Conservation (phyloP, 2,113 vertebrate genomes). For the Pipra filicauda region DNA sequence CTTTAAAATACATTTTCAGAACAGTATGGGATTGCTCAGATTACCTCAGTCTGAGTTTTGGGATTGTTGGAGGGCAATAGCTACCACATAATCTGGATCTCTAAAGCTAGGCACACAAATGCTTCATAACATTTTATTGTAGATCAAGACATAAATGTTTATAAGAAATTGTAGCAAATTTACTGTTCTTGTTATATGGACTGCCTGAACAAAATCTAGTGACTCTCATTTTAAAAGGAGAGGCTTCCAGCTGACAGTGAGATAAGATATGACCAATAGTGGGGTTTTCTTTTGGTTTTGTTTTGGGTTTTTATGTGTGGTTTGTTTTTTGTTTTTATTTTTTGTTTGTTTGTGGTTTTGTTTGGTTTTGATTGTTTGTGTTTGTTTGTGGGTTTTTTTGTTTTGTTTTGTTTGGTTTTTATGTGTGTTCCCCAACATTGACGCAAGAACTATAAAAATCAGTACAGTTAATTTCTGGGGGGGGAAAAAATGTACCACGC, state of each 20-base stretch:
- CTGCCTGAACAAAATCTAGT: not conserved
- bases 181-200: not conserved
- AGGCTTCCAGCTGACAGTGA: not conserved
- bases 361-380: not conserved
- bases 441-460: not conserved
- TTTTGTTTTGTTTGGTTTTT: not conserved
- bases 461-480: not conserved
- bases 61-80: not conserved
- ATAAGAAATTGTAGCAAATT: not conserved
- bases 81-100: not conserved
- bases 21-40: not conserved
- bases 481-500: not conserved
- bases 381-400: not conserved
- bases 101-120: not conserved
- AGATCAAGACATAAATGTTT: not conserved
- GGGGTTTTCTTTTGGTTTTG: not conserved
- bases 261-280: not conserved
- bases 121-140: not conserved
- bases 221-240: not conserved
- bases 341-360: no score
- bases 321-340: not conserved
- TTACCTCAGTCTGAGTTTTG: not conserved
- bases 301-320: not conserved
- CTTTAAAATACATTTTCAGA: not conserved
- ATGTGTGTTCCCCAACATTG: not conserved